Percentiles rank a stretch among this genome's conserved stretches.
These are phyloP conservation scores for Crotalus helleri DNA, from an alignment of 2,113 vertebrate genomes.

Conservation along the genomic window DNA sequence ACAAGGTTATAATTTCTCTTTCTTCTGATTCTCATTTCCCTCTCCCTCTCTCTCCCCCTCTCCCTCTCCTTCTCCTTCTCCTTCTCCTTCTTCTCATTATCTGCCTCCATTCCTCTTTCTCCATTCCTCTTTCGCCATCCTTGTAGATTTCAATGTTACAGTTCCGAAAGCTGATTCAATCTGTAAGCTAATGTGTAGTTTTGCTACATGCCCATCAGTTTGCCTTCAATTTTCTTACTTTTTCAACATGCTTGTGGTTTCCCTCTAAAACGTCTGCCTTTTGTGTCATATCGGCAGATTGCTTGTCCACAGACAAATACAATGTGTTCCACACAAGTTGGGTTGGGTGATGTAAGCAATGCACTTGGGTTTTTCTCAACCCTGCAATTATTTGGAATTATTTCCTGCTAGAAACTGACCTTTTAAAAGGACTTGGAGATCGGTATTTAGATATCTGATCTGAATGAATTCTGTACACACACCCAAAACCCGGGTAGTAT, in stretches of 20 bases:
- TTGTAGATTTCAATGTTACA: neutral
- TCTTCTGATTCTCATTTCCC: neutral
- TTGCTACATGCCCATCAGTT: neutral
- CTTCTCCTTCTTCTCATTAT: too few species aligned
- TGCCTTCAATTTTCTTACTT: neutral
- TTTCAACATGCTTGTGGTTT: neutral
- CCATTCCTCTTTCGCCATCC: neutral
- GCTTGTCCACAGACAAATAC: neutral
- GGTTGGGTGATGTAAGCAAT: neutral
- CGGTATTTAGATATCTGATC: neutral
- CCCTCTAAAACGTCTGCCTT: neutral
- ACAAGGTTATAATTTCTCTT: neutral
- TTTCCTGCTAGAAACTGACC: neutral
- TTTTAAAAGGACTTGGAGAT: neutral
- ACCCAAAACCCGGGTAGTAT: neutral
- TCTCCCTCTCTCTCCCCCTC: too few species aligned
- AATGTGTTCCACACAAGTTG: neutral
- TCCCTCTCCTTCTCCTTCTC: neutral
- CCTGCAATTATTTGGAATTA: neutral
- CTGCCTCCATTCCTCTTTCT: neutral
- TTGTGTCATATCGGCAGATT: neutral
- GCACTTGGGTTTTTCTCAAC: neutral
- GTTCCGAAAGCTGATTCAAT: neutral
- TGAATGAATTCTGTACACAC: neutral
- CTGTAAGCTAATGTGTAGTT: neutral